Evolutionary conservation across 23 tunicate species (phyloP), one percentile per base, ranked within the genome.

Genomic region (Trididemnum clinides): DNA sequence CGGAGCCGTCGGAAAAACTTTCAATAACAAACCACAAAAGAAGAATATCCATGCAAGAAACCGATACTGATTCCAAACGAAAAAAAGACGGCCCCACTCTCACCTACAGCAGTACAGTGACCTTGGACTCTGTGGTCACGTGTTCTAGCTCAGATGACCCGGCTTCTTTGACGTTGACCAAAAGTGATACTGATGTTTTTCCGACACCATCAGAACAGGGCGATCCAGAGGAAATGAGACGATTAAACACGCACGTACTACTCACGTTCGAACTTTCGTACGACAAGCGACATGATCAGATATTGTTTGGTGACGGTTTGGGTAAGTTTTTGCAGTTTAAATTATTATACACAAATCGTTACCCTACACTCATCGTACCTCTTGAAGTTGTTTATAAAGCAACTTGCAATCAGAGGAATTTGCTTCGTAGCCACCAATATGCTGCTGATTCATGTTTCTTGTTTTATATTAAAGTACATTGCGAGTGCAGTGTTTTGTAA

Each of bases 141-240:
- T 29, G 75, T 20, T 29, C 75, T 6, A 66, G 37, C 37, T 66
- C 75, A 6, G 4, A 15, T n/a, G n/a, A 66, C 31, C 37, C 75
- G 7, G 75, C 75, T 30, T 29, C 75, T 30, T 32, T 66, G 75
- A 30, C 37, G 37, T 37, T 66, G 37, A 66, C 75, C 30, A 66
- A 66, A 66, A 66, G 75, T n/a, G 75, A 66, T 37, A 66, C 75
- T 37, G 75, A 66, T 32, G 75, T 66, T 31, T 66, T 66, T 23
- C 75, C 7, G n/a, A 32, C 5, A 4, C 10, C 36, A 5, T 5
- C 37, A 7, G 57, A 37, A 7, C 18, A 38, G 57, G 25, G 28
- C 25, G 18, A 12, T 6, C 54, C 80, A 28, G 28, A 28, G 28
- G 7, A 54, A 38, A 73, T 73, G 80, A 1, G 27, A 19, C 2